Conservation (phyloP, 1,140 invertebrate genomes). For the Drosophila trapezifrons region DNA sequence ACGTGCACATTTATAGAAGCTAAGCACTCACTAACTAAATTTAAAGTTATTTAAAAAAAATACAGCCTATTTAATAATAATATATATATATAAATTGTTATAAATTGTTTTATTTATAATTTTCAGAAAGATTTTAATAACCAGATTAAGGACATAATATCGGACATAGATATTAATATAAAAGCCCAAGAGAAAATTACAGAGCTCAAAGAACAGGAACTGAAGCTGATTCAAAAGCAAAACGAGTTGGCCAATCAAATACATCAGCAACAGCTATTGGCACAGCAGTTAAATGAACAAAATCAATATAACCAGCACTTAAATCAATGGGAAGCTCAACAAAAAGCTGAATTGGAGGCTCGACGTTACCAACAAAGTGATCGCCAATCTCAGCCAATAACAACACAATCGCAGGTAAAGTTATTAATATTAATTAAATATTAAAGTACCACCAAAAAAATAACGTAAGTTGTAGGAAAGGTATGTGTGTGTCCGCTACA, state of each 20-base stretch:
- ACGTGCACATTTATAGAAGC: no score
- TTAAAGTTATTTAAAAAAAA: no score
- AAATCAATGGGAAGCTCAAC: background rate
- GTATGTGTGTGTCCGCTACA: no score
- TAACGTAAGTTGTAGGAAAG: no score
- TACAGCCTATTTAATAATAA: no score
- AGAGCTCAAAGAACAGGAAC: slow-evolving; percentile 63
- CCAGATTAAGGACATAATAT: slow-evolving; percentile 87
- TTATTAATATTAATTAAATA: background rate
- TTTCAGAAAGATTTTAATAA: slow-evolving; percentile 86
- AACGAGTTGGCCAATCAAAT: slow-evolving; percentile 69
- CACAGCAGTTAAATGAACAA: slow-evolving; percentile 57
- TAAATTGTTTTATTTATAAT: background rate
- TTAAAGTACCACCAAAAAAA: no score
- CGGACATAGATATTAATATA: slow-evolving; percentile 86
- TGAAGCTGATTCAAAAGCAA: slow-evolving; percentile 68
- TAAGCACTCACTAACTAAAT: no score
- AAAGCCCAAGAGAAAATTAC: slow-evolving; percentile 76
- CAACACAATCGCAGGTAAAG: slow-evolving; percentile 1
- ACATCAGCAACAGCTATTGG: slow-evolving; percentile 67
- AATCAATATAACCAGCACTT: slow-evolving; percentile 50
- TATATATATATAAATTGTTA: background rate
- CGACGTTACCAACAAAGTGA: background rate
- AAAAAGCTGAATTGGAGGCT: background rate
- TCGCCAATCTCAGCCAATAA: background rate